Base-by-base conservation (phyloP, 2,888 invertebrate species). In the Clanis bilineata region DNA sequence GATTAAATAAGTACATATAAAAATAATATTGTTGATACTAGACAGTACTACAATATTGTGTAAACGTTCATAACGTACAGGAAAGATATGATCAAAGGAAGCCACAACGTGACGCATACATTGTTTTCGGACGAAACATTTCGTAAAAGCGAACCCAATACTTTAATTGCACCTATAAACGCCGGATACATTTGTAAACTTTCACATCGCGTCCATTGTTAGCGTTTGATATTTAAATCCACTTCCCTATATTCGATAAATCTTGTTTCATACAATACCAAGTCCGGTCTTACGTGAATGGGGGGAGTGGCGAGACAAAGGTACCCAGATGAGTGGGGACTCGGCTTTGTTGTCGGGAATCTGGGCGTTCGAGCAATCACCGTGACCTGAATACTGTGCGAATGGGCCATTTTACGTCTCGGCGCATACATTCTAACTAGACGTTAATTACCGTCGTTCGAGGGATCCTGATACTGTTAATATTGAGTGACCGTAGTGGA, bases 351-450 rank as follows among this genome's bases (percentile, higher is more conserved):
- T 74, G 67, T 72, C 76, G 74, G 72, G 75, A 77, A 82, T 77
- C 79, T 76, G 80, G 80, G 80, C 77, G 74, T 73, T 74, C 76
- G 73, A 80, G 81, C 81, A 87, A 87, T 87, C 86, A 83, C 73
- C 68, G 77, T 77, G 87, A 77, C 85, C 87, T 73, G 80, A 83
- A 88, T 88, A 83, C 82, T 80, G 67, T 56, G 65, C 65, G 63
- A 63, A 71, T 71, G 70, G 69, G 69, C 72, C 70, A 76, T 74
- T 77, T 68, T 68, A 69, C 66, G 68, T 72, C 69, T 63, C 70
- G 68, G 70, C 71, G 70, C 71, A 54, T 41, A 60, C 43, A 43
- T 22, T 39, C 56, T 41, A 25, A 56, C 56, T 56, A 39, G 25
- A 41, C 43, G 28, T 57, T 57, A 57, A 43, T 51, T 32, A 51